A percentile compares a stretch with the other conserved stretches of the same genome.
Evolutionary conservation across 2,888 invertebrate genomes (phyloP).

Genomic region (Andrena praecox): DNA sequence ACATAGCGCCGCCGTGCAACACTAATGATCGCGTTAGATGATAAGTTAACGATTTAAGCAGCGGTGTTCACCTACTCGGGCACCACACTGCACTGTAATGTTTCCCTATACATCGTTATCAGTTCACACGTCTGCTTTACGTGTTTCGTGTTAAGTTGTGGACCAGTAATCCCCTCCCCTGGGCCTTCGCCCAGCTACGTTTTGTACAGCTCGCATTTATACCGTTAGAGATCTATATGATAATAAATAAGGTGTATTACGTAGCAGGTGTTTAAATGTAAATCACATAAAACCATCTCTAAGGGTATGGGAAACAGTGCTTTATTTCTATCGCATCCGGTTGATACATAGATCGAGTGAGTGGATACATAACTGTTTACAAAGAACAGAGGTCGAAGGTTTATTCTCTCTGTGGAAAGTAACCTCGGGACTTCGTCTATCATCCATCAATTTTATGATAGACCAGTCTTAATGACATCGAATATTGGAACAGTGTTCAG

Average conservation of each 20-base stretch:
- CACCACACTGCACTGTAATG: background rate
- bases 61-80: background rate
- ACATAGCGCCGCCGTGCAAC: slow-evolving; percentile 76
- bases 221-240: slow-evolving; percentile 66
- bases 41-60: slow-evolving; percentile 39
- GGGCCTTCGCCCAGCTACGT: slow-evolving; percentile 48
- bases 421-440: background rate
- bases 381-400: slow-evolving; percentile 5
- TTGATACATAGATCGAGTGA: background rate
- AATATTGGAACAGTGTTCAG: background rate
- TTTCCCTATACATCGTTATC: slow-evolving; percentile 40
- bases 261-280: slow-evolving; percentile 17
- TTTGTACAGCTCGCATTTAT: slow-evolving; percentile 78
- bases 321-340: slow-evolving; percentile 25
- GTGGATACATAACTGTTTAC: background rate
- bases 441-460: background rate
- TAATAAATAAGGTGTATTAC: slow-evolving; percentile 58
- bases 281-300: slow-evolving; percentile 22
- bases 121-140: slow-evolving; percentile 32
- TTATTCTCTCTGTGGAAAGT: background rate
- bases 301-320: slow-evolving; percentile 19
- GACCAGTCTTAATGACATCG: background rate
- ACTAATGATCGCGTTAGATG: slow-evolving; percentile 59
- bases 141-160: slow-evolving; percentile 57
- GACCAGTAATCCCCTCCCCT: slow-evolving; percentile 22